Evolutionary conservation across 2,888 invertebrate species (phyloP), one percentile per base, ranked within the genome.

Genomic region (Orchestes rusci): DNA sequence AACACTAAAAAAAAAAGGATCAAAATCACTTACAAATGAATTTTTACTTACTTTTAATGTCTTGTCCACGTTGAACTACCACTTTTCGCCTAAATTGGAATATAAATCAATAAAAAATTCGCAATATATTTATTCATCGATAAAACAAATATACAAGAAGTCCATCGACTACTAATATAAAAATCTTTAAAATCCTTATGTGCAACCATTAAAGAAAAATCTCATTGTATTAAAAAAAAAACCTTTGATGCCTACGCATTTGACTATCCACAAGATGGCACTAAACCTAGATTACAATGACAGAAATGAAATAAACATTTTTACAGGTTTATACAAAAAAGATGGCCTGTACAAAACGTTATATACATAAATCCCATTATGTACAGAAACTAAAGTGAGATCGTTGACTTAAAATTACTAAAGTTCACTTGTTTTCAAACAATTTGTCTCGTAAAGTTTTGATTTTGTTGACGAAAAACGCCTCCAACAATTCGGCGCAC

Each of bases 401-500:
- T 23, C 5, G 23, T 23, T 23, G 5, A 23, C 10, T 23, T 23
- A 23, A 23, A 23, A 23, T 7, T 10, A 23, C 10, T 5, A n/a
- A n/a, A n/a, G 23, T 23, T 10, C 10, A 23, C 23, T 23, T 23
- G 55, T 63, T 73, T 67, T 83, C 82, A 60, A 80, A 83, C 63
- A 87, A 76, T 70, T 82, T 88, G 73, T 90, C 88, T 60, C 90
- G 79, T 67, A 90, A 79, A 69, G 79, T 80, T 72, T 88, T 88
- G 54, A 93, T 87, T 76, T 91, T 92, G 72, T 89, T 87, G 66
- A 91, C 90, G 75, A 97, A 96, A 70, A 86, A 94, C 48, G 88
- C 86, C 73, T 97, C 96, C 52, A 97, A 75, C 41, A 88, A 84
- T 67, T 95, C 94, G 16, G 96, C 96, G 73, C 94, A 94, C 63